Evolutionary conservation across 2,888 invertebrate species (phyloP), one percentile per base, ranked within the genome.

Genomic region (Ormyrus rosae): DNA sequence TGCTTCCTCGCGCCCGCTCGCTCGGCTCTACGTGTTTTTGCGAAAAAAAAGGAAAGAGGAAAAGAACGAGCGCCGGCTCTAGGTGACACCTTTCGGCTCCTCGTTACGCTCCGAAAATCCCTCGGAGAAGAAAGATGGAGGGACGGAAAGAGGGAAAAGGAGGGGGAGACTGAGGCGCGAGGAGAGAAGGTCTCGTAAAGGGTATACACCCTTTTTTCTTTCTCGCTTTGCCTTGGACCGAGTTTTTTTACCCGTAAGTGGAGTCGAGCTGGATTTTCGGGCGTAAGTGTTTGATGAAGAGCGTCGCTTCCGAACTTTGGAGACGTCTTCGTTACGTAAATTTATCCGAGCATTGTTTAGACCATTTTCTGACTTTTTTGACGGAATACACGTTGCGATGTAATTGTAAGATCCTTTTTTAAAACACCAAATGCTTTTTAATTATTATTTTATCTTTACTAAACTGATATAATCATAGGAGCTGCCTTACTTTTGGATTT

Each of bases 81-180:
- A 61, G 71, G 69, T 58, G 80, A 77, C 79, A 78, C 81, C 80
- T 78, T 72, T 77, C 77, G 76, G 76, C 82, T 76, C 78, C 79
- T 81, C 81, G 81, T 81, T 81, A 81, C 77, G 81, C 81, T 75
- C 75, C 81, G 81, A 81, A 81, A 81, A 78, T 81, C 78, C 78
- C 81, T 63, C 72, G 56, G 73, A 82, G 84, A 78, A 83, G 86
- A 63, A 53, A 55, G 69, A 75, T 67, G 70, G 76, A 67, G 56
- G 58, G 46, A 51, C 48, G 1, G 19, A 19, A 19, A 19, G 58
- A 70, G 70, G 70, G 13, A 60, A 76, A 70, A 63, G 73, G 76
- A 65, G 60, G 56, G 55, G 78, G 53, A 56, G 19, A 56, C 69
- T 67, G 56, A 58, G 77, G 63, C 74, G 80, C 78, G 69, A 77